phyloP scores from a whole-genome alignment of 2,113 vertebrate species.

The Zosterops borbonicus region DNA sequence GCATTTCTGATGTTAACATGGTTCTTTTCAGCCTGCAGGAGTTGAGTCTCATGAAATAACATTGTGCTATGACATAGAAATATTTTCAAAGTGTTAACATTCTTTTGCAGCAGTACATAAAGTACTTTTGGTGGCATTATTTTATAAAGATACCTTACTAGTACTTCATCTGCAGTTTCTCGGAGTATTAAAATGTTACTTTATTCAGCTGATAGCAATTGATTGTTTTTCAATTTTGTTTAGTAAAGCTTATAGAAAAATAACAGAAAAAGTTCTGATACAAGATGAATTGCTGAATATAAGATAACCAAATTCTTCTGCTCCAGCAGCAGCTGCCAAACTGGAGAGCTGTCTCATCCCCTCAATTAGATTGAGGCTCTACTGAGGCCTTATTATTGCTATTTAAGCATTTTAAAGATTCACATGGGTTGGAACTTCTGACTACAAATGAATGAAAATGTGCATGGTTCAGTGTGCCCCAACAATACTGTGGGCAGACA shows the following conservation, averaged over 20 bases:
- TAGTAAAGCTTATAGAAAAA: neutral
- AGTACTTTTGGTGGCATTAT: neutral
- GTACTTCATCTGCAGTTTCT: neutral
- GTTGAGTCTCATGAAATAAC: neutral
- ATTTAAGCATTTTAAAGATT: neutral
- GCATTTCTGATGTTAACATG: neutral
- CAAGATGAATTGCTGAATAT: neutral
- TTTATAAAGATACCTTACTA: neutral
- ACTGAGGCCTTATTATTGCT: neutral
- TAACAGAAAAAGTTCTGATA: neutral
- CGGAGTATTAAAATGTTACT: neutral
- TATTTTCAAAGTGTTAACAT: neutral
- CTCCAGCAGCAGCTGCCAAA: neutral
- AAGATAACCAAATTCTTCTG: neutral
- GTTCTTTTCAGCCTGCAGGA: neutral
- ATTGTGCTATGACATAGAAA: neutral
- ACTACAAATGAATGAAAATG: neutral
- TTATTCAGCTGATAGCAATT: neutral
- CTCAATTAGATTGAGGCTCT: neutral
- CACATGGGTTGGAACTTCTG: neutral
- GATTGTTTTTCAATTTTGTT: neutral
- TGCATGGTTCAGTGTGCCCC: neutral
- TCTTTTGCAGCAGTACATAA: neutral
- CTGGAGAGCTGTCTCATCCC: neutral
- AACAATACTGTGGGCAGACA: neutral